Evolutionary conservation across 2,113 vertebrate species (phyloP).

Genomic region (Tursiops truncatus): DNA sequence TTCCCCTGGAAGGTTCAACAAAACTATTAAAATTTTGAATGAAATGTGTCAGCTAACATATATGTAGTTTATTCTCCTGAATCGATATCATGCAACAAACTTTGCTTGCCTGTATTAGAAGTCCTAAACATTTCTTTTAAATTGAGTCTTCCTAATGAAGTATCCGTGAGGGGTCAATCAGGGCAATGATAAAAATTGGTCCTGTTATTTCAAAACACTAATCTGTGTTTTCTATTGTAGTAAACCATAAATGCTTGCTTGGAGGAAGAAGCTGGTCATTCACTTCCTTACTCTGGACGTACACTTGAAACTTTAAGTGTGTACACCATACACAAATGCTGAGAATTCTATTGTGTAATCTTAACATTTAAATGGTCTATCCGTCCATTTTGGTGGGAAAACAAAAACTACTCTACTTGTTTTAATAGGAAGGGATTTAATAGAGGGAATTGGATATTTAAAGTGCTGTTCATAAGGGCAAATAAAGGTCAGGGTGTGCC

Average conservation of each 20-base stretch:
- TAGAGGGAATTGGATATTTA: background rate
- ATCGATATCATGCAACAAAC: background rate
- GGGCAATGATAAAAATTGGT: background rate
- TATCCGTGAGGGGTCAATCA: background rate
- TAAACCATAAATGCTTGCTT: background rate
- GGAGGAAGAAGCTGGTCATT: background rate
- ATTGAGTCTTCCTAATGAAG: background rate
- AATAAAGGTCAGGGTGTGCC: background rate
- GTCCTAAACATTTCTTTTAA: slow-evolving; percentile 1
- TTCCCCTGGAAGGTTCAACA: background rate
- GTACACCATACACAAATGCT: background rate
- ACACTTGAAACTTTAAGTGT: background rate
- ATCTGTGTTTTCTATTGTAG: background rate
- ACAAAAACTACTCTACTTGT: background rate
- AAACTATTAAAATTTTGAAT: slow-evolving; percentile 25
- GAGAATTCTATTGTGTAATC: background rate
- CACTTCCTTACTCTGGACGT: background rate
- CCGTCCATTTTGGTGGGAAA: background rate
- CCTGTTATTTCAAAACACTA: background rate
- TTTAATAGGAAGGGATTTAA: slow-evolving; percentile 5
- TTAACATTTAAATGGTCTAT: background rate
- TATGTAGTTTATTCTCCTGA: background rate
- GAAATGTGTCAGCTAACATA: background rate
- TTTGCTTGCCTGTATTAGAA: background rate
- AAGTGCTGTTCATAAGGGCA: background rate